Conservation (phyloP, 2,888 invertebrate genomes). For the Napeogenes inachia region DNA sequence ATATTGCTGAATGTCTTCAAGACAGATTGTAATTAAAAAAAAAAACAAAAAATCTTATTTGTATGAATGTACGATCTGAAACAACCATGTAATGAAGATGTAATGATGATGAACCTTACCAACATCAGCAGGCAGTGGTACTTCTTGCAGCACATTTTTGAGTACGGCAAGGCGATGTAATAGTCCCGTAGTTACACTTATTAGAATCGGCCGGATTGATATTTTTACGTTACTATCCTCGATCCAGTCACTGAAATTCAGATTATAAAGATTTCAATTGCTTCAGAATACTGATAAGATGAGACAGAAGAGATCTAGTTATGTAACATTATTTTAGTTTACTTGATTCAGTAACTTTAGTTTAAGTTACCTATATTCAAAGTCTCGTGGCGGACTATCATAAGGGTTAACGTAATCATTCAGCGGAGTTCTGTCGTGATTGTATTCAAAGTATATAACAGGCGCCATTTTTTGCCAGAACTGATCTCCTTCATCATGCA, state of each 20-base stretch:
- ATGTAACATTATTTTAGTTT: too few species aligned
- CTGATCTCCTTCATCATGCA: constrained; percentile 35
- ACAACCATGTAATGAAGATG: too few species aligned
- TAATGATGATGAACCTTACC: constrained; percentile 34
- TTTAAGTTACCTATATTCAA: constrained; percentile 58
- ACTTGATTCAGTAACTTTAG: background rate
- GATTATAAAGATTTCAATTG: too few species aligned
- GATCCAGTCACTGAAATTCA: constrained; percentile 56
- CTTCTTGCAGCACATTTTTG: constrained; percentile 36
- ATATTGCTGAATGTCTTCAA: too few species aligned
- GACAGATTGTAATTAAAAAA: too few species aligned
- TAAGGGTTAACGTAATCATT: constrained; percentile 44
- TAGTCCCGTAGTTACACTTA: constrained; percentile 46
- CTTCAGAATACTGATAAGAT: too few species aligned
- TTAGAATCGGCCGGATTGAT: constrained; percentile 42
- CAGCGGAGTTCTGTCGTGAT: constrained; percentile 54
- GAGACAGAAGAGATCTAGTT: too few species aligned
- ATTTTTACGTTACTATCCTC: constrained; percentile 49
- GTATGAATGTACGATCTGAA: too few species aligned
- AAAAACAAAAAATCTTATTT: too few species aligned
- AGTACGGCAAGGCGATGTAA: constrained; percentile 49
- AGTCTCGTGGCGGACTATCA: constrained; percentile 56
- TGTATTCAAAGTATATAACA: constrained; percentile 46
- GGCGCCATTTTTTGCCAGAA: constrained; percentile 54
- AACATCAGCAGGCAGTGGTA: constrained; percentile 33